Conservation (phyloP, 1,140 invertebrate genomes). For the Drosophila ironensis region DNA sequence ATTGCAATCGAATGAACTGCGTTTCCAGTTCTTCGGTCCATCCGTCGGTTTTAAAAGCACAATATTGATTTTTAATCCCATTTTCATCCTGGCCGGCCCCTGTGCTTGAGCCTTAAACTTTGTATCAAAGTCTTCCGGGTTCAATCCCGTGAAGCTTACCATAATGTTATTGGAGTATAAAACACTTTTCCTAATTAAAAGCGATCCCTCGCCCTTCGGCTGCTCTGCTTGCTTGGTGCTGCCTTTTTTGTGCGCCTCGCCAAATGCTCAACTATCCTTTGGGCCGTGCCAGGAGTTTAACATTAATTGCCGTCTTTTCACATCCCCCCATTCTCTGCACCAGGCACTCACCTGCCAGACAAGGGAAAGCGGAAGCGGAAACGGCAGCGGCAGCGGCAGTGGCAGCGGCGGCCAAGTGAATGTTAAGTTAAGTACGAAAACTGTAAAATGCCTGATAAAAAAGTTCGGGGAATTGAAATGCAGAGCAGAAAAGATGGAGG, state of each 20-base stretch:
- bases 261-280: constrained; percentile 63
- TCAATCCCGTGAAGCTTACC: constrained; percentile 37
- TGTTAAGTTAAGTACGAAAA: constrained; percentile 57
- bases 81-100: not conserved
- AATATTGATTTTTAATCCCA: constrained; percentile 22
- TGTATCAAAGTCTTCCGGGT: not conserved
- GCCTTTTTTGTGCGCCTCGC: constrained; percentile 13
- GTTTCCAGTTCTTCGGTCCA: not conserved
- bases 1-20: too few species aligned
- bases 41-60: not conserved
- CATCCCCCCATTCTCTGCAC: constrained; percentile 35
- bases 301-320: constrained; percentile 71
- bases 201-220: constrained; percentile 20
- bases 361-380: too few species aligned
- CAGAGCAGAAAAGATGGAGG: constrained; percentile 8
- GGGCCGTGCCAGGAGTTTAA: constrained; percentile 56
- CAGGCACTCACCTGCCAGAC: constrained; percentile 38
- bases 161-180: constrained; percentile 61
- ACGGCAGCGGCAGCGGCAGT: too few species aligned
- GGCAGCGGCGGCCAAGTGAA: constrained; percentile 24
- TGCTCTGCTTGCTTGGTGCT: constrained; percentile 10
- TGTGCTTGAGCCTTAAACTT: not conserved
- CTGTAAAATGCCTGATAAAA: constrained; percentile 68
- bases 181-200: constrained; percentile 68
- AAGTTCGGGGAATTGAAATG: constrained; percentile 45